Conservation (phyloP, 2,113 vertebrate species). For the Lutjanus erythropterus region DNA sequence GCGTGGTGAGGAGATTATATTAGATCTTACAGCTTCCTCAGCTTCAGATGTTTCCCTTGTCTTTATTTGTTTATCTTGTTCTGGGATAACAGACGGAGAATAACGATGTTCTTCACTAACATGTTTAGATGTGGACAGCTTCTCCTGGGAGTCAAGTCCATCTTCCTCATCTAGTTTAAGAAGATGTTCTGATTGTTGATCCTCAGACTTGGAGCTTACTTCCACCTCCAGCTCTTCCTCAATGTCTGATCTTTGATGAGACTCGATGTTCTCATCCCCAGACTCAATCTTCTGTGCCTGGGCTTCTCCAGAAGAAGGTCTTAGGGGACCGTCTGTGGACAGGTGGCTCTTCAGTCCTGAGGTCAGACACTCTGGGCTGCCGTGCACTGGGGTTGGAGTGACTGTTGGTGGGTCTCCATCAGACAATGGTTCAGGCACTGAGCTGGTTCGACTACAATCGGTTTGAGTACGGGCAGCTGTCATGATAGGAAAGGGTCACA, state of each 20-base stretch:
- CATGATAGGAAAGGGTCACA: background rate
- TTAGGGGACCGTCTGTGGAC: conserved; percentile 62
- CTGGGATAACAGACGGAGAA: conserved; percentile 25
- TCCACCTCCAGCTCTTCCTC: conserved; percentile 82
- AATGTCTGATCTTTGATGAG: conserved; percentile 84
- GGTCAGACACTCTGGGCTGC: conserved; percentile 75
- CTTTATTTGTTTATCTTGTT: conserved; percentile 18
- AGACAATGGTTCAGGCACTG: conserved; percentile 73
- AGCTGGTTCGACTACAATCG: conserved; percentile 71
- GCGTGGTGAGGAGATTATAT: conserved; percentile 29
- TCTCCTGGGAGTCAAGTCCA: conserved; percentile 59
- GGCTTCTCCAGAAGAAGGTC: conserved; percentile 54
- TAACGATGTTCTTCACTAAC: conserved; percentile 48
- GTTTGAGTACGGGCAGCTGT: conserved; percentile 58
- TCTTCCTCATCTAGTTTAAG: conserved; percentile 78
- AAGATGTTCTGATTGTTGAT: conserved; percentile 74
- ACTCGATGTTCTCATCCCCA: conserved; percentile 57
- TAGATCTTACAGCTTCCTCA: conserved; percentile 38
- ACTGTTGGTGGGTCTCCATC: conserved; percentile 78
- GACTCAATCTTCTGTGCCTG: conserved; percentile 56
- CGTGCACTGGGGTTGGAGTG: conserved; percentile 70
- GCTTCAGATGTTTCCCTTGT: conserved; percentile 39
- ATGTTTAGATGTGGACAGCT: conserved; percentile 56
- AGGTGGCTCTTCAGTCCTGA: conserved; percentile 72
- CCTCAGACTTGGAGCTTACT: conserved; percentile 70